Evolutionary conservation across 2,113 vertebrate genomes (phyloP).

Genomic region (Catagonus wagneri): DNA sequence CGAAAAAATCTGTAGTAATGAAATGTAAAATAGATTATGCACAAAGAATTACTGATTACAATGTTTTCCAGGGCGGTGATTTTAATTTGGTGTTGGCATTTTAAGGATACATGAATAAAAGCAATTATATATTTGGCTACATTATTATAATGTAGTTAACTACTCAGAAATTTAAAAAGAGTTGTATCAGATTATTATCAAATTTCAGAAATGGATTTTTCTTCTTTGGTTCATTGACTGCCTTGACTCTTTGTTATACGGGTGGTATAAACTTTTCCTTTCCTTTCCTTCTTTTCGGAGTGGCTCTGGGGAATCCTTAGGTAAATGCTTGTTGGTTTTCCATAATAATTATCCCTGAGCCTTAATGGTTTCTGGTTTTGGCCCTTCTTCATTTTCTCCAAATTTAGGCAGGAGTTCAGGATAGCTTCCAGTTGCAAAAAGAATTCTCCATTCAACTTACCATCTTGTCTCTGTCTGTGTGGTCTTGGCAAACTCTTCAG

Average conservation of each 20-base stretch:
- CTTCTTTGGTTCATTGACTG: slow-evolving; percentile 52
- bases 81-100: slow-evolving; percentile 36
- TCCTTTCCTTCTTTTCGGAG: slow-evolving; percentile 49
- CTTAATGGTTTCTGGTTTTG: slow-evolving; percentile 68
- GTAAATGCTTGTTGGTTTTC: slow-evolving; percentile 60
- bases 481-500: slow-evolving; percentile 69
- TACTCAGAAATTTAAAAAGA: slow-evolving; percentile 44
- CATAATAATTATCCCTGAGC: slow-evolving; percentile 66
- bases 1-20: neutral
- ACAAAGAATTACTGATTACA: slow-evolving; percentile 25
- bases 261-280: slow-evolving; percentile 36
- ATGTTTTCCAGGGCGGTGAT: neutral
- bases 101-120: slow-evolving; percentile 9
- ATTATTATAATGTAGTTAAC: neutral
- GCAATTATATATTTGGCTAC: neutral
- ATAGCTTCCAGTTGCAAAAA: slow-evolving; percentile 69
- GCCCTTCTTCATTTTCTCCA: slow-evolving; percentile 53
- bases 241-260: slow-evolving; percentile 17
- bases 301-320: slow-evolving; percentile 63
- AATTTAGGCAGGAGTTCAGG: slow-evolving; percentile 57
- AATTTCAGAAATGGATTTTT: neutral
- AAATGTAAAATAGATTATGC: slow-evolving; percentile 33
- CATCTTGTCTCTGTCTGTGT: slow-evolving; percentile 67
- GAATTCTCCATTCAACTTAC: slow-evolving; percentile 55
- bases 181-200: neutral